A percentile compares a stretch with the other conserved stretches of the same genome.
These are phyloP conservation scores for Laterallus jamaicensis DNA, from an alignment of 2,113 vertebrate genomes.

Conservation along the genomic window DNA sequence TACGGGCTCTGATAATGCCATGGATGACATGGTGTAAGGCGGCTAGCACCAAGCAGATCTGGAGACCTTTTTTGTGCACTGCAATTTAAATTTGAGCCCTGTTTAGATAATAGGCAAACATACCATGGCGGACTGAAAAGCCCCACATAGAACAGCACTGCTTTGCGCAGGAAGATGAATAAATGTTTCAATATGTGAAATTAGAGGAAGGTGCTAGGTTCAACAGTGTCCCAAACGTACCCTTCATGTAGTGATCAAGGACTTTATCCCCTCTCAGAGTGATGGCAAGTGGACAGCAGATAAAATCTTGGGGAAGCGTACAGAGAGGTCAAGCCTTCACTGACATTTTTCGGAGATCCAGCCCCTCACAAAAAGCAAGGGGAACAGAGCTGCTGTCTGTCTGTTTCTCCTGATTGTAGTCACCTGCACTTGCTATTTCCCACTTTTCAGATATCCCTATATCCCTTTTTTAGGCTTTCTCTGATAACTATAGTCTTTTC, in stretches of 20 bases:
- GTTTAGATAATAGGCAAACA: neutral
- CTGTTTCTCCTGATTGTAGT: neutral
- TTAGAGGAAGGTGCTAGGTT: neutral
- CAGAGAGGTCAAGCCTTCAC: neutral
- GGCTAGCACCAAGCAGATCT: accelerated
- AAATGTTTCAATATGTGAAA: neutral
- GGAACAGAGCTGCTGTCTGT: neutral
- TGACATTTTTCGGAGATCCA: neutral
- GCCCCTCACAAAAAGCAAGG: neutral
- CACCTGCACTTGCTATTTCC: neutral
- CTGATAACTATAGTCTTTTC: neutral
- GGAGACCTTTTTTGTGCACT: neutral
- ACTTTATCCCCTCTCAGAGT: neutral
- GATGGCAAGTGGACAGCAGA: neutral
- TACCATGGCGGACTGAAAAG: neutral
- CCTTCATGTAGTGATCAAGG: neutral
- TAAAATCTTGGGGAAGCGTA: neutral
- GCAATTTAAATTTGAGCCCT: neutral
- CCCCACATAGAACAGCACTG: neutral
- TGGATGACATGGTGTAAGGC: neutral
- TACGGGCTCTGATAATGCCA: accelerated
- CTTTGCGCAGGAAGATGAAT: neutral
- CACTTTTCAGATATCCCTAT: neutral
- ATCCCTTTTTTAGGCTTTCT: neutral
- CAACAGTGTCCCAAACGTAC: neutral